These are phyloP conservation scores for Prionace glauca DNA, from an alignment of 2,797 vertebrate species.

Conservation along the genomic window DNA sequence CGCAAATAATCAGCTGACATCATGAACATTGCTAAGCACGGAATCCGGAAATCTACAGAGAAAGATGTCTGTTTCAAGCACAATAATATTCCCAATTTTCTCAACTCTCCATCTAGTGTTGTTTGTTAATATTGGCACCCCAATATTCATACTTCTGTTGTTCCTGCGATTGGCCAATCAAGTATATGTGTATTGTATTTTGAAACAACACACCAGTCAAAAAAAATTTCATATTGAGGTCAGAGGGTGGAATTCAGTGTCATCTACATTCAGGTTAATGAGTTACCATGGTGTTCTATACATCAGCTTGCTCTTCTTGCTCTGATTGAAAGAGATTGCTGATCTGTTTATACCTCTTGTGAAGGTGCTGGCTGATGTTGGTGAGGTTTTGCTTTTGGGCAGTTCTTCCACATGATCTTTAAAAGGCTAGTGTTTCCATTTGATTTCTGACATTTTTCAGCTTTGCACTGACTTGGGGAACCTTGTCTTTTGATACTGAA, in stretches of 20 bases:
- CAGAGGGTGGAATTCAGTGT: background rate
- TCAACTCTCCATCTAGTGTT: background rate
- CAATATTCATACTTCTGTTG: background rate
- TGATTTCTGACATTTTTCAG: background rate
- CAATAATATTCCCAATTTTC: background rate
- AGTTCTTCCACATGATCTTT: background rate
- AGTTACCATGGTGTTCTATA: background rate
- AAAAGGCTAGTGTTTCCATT: background rate
- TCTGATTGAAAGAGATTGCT: background rate
- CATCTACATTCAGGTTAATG: background rate
- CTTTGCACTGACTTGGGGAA: background rate
- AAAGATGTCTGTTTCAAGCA: slow-evolving; percentile 4
- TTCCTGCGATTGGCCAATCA: background rate
- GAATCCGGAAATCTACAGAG: background rate
- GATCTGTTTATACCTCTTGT: background rate
- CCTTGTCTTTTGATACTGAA: background rate
- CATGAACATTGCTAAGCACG: too few species aligned
- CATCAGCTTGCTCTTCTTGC: background rate
- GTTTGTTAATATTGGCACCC: background rate
- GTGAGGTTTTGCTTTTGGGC: background rate
- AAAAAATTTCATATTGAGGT: background rate
- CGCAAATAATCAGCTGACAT: background rate
- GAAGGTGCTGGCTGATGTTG: background rate
- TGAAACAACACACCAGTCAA: background rate
- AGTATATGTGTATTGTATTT: background rate